phyloP scores from a whole-genome alignment of 2,113 vertebrate genomes.

The Lophura nycthemera region DNA sequence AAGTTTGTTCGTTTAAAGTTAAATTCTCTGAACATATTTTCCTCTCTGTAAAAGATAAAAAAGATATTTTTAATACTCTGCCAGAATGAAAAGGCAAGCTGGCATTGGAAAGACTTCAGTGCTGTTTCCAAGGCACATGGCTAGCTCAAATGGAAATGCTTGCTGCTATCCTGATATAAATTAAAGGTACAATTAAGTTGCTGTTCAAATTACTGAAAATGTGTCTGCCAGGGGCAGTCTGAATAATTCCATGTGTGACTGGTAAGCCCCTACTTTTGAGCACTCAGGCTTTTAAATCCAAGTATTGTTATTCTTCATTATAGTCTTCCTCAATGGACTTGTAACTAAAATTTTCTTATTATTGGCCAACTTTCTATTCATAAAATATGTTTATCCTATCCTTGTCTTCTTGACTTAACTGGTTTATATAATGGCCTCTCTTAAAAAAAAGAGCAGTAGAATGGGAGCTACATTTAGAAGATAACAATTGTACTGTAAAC shows the following conservation, averaged over 20 bases:
- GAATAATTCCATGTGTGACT: slow-evolving; percentile 41
- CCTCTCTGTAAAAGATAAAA: neutral
- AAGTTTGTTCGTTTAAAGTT: neutral
- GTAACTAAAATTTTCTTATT: neutral
- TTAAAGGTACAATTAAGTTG: slow-evolving; percentile 57
- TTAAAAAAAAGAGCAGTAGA: neutral
- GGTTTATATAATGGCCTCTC: neutral
- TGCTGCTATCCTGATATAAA: slow-evolving; percentile 43
- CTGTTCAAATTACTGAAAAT: slow-evolving; percentile 30
- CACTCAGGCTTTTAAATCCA: slow-evolving; percentile 30
- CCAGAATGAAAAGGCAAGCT: neutral
- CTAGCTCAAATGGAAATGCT: slow-evolving; percentile 15
- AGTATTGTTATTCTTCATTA: neutral
- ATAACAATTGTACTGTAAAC: neutral
- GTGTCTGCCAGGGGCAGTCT: neutral
- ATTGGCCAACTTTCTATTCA: neutral
- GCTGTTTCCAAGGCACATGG: neutral
- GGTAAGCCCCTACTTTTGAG: neutral
- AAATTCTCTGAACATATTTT: slow-evolving; percentile 20
- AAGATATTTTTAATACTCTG: neutral
- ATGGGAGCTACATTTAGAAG: neutral
- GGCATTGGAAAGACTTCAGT: neutral
- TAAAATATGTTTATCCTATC: neutral
- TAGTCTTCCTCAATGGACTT: neutral
- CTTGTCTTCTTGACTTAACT: neutral